Evolutionary conservation across 2,888 invertebrate species (phyloP).

Genomic region (Nephrotoma appendiculata): DNA sequence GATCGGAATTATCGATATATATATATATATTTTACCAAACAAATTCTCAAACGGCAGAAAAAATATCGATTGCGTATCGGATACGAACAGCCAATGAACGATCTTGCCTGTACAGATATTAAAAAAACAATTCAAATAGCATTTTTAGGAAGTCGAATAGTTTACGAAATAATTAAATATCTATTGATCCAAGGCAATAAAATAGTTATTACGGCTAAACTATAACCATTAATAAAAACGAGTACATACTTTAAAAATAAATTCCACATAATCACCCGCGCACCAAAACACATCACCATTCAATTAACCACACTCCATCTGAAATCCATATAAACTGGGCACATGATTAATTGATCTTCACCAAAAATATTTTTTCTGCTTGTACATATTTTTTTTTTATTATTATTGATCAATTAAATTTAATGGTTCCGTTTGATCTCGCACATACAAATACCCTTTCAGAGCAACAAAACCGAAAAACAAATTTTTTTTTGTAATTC

Average conservation of each 20-base stretch:
- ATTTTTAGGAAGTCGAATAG: too few species aligned
- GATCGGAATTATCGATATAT: too few species aligned
- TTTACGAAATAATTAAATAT: too few species aligned
- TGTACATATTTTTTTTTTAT: not conserved
- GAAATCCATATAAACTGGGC: not conserved
- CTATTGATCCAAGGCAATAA: too few species aligned
- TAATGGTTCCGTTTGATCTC: not conserved
- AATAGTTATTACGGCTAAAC: too few species aligned
- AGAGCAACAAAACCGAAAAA: not conserved
- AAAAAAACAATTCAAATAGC: too few species aligned
- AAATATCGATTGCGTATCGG: too few species aligned
- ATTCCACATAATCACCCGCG: not conserved
- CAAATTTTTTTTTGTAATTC: not conserved
- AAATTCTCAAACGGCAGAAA: too few species aligned
- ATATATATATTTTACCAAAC: too few species aligned
- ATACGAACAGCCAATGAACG: too few species aligned
- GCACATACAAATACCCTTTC: not conserved
- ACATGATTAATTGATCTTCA: not conserved
- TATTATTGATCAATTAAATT: not conserved
- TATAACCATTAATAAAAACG: too few species aligned
- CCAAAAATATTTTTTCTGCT: not conserved
- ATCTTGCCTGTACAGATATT: too few species aligned
- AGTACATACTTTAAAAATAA: not conserved
- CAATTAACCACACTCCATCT: not conserved
- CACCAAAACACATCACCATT: not conserved